A percentile compares a stretch with the other conserved stretches of the same genome.
phyloP scores from a whole-genome alignment of 2,113 vertebrate genomes.

The Oenanthe oenanthe region DNA sequence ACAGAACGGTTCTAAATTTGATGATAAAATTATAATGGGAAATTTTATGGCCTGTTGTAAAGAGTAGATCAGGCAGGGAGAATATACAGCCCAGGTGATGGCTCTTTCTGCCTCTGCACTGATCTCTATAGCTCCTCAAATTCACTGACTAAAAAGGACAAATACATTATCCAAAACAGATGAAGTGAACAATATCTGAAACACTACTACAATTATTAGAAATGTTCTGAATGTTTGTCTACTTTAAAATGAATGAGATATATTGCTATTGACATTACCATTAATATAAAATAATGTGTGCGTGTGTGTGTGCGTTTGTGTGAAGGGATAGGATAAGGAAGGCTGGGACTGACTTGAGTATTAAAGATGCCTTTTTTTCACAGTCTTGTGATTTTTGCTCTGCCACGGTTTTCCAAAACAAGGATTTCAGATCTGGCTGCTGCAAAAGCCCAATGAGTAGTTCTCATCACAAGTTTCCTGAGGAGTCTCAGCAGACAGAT shows the following conservation, averaged over 20 bases:
- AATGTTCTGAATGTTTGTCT: background rate
- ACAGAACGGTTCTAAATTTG: background rate
- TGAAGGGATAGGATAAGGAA: background rate
- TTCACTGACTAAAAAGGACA: background rate
- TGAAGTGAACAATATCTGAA: background rate
- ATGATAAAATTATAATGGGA: slow-evolving; percentile 16
- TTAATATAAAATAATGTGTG: background rate
- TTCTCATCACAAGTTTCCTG: slow-evolving; percentile 57
- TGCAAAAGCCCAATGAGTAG: slow-evolving; percentile 4
- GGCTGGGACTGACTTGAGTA: background rate
- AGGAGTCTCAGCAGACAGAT: slow-evolving; percentile 61
- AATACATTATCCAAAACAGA: background rate
- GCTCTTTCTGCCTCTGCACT: background rate
- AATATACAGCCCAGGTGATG: background rate
- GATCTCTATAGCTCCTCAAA: background rate
- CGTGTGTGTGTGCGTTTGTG: no score
- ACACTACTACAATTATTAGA: background rate
- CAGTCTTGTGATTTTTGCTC: slow-evolving; percentile 2
- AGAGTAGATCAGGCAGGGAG: background rate
- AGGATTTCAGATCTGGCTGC: slow-evolving; percentile 6
- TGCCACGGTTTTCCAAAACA: background rate
- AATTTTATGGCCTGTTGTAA: background rate
- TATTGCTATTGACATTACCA: background rate
- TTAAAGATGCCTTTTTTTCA: background rate
- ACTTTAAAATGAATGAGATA: background rate